Base-by-base conservation (phyloP, 2,113 vertebrate species). In the Oplegnathus fasciatus region DNA sequence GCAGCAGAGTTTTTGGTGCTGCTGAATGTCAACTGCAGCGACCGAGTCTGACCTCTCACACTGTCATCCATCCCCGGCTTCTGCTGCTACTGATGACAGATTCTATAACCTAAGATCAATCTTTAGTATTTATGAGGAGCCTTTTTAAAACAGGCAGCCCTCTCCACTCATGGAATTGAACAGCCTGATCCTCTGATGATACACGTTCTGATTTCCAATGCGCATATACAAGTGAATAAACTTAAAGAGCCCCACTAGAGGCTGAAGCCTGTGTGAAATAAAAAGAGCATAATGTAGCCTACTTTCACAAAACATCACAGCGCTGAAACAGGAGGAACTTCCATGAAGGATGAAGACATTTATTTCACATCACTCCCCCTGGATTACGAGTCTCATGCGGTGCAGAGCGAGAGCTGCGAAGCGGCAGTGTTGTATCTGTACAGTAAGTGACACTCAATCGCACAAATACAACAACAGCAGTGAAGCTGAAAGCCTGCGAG, bases 51-150 rank as follows among this genome's bases (percentile, higher is more conserved):
- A 60, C n/a, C 5, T 26, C 30, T 61, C 20, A n/a, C 22, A 20
- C 6, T 0, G 8, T 24, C 72, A 60, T 68, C 44, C 48, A 69
- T 78, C 22, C 9, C 34, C 57, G 48, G 54, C 50, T 44, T 10
- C 58, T 22, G 18, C 50, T 50, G 42, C 1, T 40, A 22, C n/a
- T 15, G 24, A 30, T 37, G 57, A 60, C 34, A 75, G 11, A 46
- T 54, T 22, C 1, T 5, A 32, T 7, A 55, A 80, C 18, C 32
- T 11, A 17, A 8, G 50, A 60, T 76, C 5, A 15, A 5, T 9
- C 10, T 55, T 54, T 52, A 30, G n/a, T 72, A 75, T 75, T 76
- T n/a, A 67, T 60, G 50, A 80, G 37, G 26, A 72, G n/a, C 4
- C 15, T 20, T 70, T 78, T n/a, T 13, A 44, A 52, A 66, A 46